A percentile compares a stretch with the other conserved stretches of the same genome.
Conservation (phyloP, 35 echinoderm and acorn worm species). For the Patiria miniata region DNA sequence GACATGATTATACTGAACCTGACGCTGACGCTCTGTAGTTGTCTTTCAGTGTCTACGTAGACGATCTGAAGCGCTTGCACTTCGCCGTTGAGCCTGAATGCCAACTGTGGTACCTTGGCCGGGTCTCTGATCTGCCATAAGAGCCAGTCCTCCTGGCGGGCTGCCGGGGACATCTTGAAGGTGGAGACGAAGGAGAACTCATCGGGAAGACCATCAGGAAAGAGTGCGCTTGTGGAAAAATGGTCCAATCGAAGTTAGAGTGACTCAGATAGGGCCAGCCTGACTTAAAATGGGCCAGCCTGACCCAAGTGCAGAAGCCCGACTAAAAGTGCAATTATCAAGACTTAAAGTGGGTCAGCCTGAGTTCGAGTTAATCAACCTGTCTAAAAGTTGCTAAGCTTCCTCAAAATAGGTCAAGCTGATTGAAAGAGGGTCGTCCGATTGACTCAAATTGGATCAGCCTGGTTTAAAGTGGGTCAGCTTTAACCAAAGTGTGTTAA, state of each 20-base stretch:
- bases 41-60: constrained; percentile 42
- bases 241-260: constrained; percentile 1
- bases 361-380: too few species aligned
- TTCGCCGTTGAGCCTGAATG: constrained; percentile 53
- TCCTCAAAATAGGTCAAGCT: too few species aligned
- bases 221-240: constrained; percentile 57
- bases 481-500: too few species aligned
- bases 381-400: too few species aligned
- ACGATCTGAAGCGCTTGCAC: constrained; percentile 51
- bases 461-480: too few species aligned
- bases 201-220: constrained; percentile 66
- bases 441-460: too few species aligned
- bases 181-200: constrained; percentile 76
- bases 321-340: too few species aligned
- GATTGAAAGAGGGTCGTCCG: too few species aligned
- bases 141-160: constrained; percentile 51
- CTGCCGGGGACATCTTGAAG: constrained; percentile 42
- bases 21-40: constrained; percentile 58
- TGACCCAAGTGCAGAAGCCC: background rate
- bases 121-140: constrained; percentile 57
- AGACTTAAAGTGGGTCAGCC: too few species aligned
- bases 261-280: background rate
- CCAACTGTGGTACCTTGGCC: constrained; percentile 44
- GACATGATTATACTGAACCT: too few species aligned
- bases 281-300: background rate